phyloP scores from a whole-genome alignment of 2,888 invertebrate genomes.

The Hirtodrosophila cameraria region DNA sequence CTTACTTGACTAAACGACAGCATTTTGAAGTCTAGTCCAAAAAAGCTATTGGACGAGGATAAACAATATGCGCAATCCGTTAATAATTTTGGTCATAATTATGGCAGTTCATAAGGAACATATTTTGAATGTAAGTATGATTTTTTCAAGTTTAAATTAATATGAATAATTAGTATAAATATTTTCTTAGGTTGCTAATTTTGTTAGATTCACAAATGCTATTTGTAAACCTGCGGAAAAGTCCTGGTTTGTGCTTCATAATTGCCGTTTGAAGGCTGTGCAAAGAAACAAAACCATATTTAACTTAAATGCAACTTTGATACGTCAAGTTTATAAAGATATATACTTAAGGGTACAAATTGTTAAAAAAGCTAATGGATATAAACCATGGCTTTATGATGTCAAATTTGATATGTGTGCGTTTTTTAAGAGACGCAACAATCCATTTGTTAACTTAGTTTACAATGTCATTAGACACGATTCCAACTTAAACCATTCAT shows the following conservation, averaged over 20 bases:
- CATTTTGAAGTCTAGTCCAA: too few relatives aligned
- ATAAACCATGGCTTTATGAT: conserved; percentile 17
- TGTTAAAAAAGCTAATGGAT: conserved; percentile 20
- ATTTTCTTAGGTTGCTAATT: not conserved
- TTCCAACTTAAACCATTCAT: conserved; percentile 23
- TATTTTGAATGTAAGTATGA: not conserved
- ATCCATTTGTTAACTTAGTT: conserved; percentile 15
- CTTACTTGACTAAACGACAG: too few relatives aligned
- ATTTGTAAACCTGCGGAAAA: conserved; percentile 10
- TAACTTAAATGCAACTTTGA: conserved; percentile 2
- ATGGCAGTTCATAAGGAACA: not conserved
- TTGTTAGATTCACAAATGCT: conserved; percentile 16
- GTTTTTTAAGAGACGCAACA: not conserved
- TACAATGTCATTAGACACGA: conserved; percentile 4
- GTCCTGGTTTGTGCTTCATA: conserved; percentile 4
- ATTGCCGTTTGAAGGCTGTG: conserved; percentile 14
- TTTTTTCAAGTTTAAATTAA: not conserved
- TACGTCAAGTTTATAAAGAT: not conserved
- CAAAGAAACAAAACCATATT: conserved; percentile 3
- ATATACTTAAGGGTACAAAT: not conserved
- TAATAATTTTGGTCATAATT: too few relatives aligned
- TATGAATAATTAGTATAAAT: not conserved
- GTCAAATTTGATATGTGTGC: conserved; percentile 9
- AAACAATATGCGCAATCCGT: too few relatives aligned
- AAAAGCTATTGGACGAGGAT: too few relatives aligned